Evolutionary conservation across 2,113 vertebrate species (phyloP), one percentile per base, ranked within the genome.

Genomic region (Pseudonaja textilis): DNA sequence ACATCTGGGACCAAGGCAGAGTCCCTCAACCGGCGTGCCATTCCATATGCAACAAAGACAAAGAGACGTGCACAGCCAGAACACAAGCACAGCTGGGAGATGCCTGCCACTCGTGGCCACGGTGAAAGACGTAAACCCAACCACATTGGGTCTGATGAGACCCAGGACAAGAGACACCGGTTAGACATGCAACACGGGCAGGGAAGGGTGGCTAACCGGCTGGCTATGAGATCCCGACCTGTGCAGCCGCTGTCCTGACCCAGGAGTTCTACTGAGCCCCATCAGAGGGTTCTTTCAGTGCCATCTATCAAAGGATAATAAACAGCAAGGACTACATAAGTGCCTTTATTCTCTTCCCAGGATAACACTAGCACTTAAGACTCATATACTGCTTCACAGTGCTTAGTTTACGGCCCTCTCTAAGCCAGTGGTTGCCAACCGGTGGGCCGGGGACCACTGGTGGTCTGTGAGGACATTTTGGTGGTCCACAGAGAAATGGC

Each of bases 261-360:
- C 94, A 91, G 95, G 96, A 95, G 95, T 96, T 50, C 96, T 96
- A 97, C 94, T 96, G 95, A 94, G 96, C 93, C 96, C 96, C 95
- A 94, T 97, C 96, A 96, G 95, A 96, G 96, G 96, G 95, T 96
- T 96, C 97, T 95, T 88, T 96, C 96, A 96, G 96, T 94, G 97
- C 95, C 96, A 94, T 97, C 97, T 97, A 97, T 93, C 94, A 96
- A 97, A 97, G 93, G 92, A 93, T 50, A 90, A 97, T 93, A 95
- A 94, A 93, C 88, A 90, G 91, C 69, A 61, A 50, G 22, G 11
- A 69, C 54, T 23, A 29, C 96, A 94, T 88, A 96, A 92, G 69
- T 26, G 86, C 94, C 61, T 0, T 6, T 34, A 20, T 69, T 86
- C 9, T 81, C n/a, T 81, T 22, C 34, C 34, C 74, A 81, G 74